A percentile compares a stretch with the other conserved stretches of the same genome.
These are phyloP conservation scores for Cyrtorhinus lividipennis DNA, from an alignment of 1,140 invertebrate genomes.

Conservation along the genomic window DNA sequence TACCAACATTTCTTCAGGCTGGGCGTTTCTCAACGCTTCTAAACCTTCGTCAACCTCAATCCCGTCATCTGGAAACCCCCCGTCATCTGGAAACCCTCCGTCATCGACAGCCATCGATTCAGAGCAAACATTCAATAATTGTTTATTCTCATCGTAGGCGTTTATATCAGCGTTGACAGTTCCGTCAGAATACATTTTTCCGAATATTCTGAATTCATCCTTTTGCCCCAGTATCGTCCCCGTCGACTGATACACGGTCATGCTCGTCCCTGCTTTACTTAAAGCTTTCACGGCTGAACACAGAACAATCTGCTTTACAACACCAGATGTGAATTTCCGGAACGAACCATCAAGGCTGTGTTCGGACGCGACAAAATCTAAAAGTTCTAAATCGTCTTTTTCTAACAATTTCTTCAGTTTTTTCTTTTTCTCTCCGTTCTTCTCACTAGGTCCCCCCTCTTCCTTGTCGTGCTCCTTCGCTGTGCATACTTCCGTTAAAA, in stretches of 20 bases:
- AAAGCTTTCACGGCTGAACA: constrained; percentile 2
- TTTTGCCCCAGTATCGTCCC: constrained; percentile 11
- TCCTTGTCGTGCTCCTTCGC: background rate
- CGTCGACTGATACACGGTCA: background rate
- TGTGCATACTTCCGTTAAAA: background rate
- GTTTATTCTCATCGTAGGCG: background rate
- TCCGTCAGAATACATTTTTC: constrained; percentile 5
- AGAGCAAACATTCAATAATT: background rate
- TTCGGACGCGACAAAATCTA: background rate
- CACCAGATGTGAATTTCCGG: background rate
- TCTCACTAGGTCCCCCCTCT: background rate
- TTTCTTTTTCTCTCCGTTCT: background rate
- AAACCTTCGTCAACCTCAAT: too few species aligned
- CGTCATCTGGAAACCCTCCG: background rate
- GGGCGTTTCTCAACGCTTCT: too few species aligned
- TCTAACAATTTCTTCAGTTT: background rate
- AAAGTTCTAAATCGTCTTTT: background rate
- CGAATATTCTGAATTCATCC: constrained; percentile 14
- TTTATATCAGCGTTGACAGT: constrained; percentile 12
- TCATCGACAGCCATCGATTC: background rate
- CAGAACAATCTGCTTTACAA: background rate
- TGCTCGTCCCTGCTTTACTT: background rate
- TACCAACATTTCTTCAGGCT: too few species aligned
- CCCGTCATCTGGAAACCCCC: background rate
- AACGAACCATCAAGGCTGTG: background rate